Conservation (phyloP, 2,888 invertebrate species). For the Cynaeus angustus region DNA sequence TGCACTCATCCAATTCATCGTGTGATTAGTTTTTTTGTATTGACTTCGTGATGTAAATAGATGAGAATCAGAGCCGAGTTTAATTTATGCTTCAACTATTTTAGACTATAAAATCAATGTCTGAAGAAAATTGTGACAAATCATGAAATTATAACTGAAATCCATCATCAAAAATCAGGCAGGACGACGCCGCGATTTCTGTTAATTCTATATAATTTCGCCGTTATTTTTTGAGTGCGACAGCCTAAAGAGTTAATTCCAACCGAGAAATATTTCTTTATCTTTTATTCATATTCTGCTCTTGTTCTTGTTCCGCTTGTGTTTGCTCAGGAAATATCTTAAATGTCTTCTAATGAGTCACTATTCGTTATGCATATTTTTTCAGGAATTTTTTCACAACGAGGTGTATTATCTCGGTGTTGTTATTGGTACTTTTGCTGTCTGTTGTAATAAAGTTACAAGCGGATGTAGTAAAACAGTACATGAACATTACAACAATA, state of each 20-base stretch:
- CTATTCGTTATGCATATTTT: constrained; percentile 3
- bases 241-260: constrained; percentile 10
- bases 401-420: background rate
- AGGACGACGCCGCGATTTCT: background rate
- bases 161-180: background rate
- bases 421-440: constrained; percentile 16
- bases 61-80: no score
- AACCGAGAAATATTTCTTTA: constrained; percentile 7
- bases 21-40: no score
- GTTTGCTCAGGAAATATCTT: background rate
- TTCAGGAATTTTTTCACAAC: background rate
- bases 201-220: background rate
- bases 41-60: no score
- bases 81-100: no score
- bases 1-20: no score
- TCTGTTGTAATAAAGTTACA: background rate
- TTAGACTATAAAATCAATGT: no score
- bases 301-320: background rate
- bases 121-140: no score
- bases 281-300: constrained; percentile 5
- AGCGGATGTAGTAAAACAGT: constrained; percentile 13
- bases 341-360: constrained; percentile 6
- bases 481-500: constrained; percentile 31
- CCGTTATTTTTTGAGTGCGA: background rate
- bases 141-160: no score